A percentile compares a stretch with the other conserved stretches of the same genome.
Evolutionary conservation across 2,888 invertebrate species (phyloP).

Genomic region (Tipula unca): DNA sequence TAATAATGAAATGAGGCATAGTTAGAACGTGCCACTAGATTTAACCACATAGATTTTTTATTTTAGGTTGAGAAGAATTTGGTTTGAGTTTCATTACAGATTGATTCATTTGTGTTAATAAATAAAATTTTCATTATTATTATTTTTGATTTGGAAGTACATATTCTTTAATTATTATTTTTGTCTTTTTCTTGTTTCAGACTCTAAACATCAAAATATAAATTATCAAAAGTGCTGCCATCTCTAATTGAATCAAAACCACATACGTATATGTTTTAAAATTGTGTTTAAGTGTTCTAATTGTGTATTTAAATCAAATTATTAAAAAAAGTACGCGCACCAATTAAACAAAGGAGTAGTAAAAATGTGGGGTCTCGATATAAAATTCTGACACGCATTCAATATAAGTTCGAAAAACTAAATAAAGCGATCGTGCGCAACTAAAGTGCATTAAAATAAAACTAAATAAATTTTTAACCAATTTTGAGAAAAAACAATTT

Average conservation of each 20-base stretch:
- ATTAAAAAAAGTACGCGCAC: not conserved
- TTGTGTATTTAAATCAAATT: not conserved
- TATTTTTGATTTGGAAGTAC: no score
- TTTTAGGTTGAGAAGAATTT: no score
- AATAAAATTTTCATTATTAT: no score
- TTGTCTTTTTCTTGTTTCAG: not conserved
- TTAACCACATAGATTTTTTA: no score
- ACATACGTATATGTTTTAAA: not conserved
- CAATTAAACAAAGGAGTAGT: not conserved
- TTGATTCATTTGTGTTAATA: no score
- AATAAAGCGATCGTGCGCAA: not conserved
- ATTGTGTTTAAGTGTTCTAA: not conserved
- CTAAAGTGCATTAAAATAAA: not conserved
- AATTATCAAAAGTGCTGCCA: not conserved
- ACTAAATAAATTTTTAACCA: not conserved
- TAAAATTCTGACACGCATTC: constrained; percentile 14
- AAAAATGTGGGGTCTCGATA: not conserved
- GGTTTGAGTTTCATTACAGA: no score
- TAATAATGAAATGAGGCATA: no score
- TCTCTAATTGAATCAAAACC: not conserved
- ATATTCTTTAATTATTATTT: not conserved
- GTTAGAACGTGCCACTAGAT: no score
- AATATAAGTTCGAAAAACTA: not conserved
- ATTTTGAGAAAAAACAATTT: not conserved
- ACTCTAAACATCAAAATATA: not conserved